Evolutionary conservation across 2,113 vertebrate genomes (phyloP).

Genomic region (Nothobranchius furzeri): DNA sequence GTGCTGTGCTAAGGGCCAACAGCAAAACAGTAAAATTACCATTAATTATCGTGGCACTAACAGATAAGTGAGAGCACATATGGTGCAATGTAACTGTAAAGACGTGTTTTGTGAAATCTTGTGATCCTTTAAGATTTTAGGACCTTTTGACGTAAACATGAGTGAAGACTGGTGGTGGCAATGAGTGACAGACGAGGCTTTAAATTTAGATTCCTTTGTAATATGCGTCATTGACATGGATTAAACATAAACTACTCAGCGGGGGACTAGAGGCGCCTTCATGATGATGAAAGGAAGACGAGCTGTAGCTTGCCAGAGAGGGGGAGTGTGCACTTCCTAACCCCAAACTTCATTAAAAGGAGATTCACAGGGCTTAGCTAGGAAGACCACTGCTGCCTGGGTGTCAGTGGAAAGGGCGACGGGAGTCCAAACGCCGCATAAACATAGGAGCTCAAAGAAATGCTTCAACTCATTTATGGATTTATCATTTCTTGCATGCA

Average conservation of each 20-base stretch:
- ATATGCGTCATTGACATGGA: constrained; percentile 43
- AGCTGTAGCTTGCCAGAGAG: constrained; percentile 24
- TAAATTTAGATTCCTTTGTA: constrained; percentile 21
- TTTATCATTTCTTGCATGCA: not conserved
- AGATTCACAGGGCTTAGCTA: constrained; percentile 63
- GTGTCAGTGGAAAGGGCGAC: constrained; percentile 2
- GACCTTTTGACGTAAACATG: not conserved
- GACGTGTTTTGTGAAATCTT: not conserved
- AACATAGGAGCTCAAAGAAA: not conserved
- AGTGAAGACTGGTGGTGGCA: not conserved
- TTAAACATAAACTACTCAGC: constrained; percentile 56
- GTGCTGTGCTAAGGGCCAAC: not conserved
- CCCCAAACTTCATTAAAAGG: constrained; percentile 69
- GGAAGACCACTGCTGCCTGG: constrained; percentile 39
- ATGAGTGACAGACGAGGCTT: constrained; percentile 16
- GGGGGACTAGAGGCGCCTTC: constrained; percentile 38
- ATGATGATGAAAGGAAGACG: constrained; percentile 54
- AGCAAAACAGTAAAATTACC: not conserved
- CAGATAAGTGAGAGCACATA: not conserved
- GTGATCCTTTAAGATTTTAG: not conserved
- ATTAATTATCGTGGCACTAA: constrained; percentile 1
- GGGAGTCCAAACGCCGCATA: not conserved
- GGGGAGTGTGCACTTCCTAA: constrained; percentile 53
- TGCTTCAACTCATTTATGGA: not conserved
- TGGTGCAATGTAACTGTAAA: not conserved